Percentiles rank a stretch among this genome's conserved stretches.
phyloP scores from a whole-genome alignment of 1,140 invertebrate species.

The Sarcophaga bullata region DNA sequence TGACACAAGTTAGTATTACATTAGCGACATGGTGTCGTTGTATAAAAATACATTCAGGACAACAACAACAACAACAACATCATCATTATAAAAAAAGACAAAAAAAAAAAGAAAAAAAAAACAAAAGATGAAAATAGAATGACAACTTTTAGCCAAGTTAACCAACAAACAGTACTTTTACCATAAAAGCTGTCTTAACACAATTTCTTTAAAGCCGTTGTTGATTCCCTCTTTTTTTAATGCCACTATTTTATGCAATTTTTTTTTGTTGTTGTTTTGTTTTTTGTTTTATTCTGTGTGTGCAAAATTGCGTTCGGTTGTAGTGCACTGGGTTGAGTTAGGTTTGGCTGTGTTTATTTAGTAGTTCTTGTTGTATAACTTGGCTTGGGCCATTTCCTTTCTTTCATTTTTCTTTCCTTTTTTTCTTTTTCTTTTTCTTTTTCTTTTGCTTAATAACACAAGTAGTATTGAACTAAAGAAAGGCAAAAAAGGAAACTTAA shows the following conservation, averaged over 20 bases:
- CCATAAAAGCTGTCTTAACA: slow-evolving; percentile 9
- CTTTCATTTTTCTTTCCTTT: too few relatives aligned
- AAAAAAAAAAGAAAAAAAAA: not conserved
- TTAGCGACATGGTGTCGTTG: not conserved
- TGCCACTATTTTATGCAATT: not conserved
- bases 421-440: too few relatives aligned
- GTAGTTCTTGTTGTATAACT: not conserved
- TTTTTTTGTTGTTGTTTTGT: too few relatives aligned
- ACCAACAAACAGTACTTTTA: slow-evolving; percentile 12
- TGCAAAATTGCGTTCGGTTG: not conserved
- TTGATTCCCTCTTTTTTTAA: not conserved
- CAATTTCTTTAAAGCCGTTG: not conserved
- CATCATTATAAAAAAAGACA: not conserved
- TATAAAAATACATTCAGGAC: too few relatives aligned
- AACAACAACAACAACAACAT: not conserved
- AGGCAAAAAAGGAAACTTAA: not conserved
- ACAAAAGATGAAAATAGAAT: too few relatives aligned
- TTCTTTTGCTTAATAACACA: not conserved
- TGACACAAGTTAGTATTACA: slow-evolving; percentile 19
- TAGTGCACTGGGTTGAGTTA: not conserved
- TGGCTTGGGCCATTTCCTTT: slow-evolving; percentile 7
- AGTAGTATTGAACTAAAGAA: slow-evolving; percentile 4
- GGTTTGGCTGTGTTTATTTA: not conserved
- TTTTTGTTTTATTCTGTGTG: too few relatives aligned
- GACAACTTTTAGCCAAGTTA: not conserved